Base-by-base conservation (phyloP, 2,797 vertebrate genomes). In the Sphaeramia orbicularis region DNA sequence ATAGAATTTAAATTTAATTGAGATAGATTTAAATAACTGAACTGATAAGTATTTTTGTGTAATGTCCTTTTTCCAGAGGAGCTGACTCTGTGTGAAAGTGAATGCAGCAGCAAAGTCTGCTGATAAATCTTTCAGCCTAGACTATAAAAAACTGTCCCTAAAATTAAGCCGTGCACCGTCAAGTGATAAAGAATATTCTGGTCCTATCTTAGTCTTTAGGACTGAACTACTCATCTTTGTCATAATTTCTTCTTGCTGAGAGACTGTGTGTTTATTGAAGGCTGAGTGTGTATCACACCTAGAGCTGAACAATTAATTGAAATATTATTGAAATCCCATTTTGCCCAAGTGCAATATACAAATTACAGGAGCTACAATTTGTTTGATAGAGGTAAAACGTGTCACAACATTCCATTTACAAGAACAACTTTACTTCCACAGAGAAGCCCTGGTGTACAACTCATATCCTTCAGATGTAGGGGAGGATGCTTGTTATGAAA, bases 91-190 rank as follows among this genome's bases (percentile, higher is more conserved):
- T 42, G 49, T 56, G 59, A 58, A 66, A 72, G 57, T 55, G 74
- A 85, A 83, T 71, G 71, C 59, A 44, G 78, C 37, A 18, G 57
- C 55, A 55, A 56, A 72, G 55, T 35, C 14, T 13, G 36, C 69
- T 76, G 76, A 77, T 89, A 76, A 86, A 87, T 88, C 71, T 85
- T 80, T 86, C 65, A 73, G 63, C 63, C 80, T 45, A 32, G 68
- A 82, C 78, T 80, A 66, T 85, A 85, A 83, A n/a, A 86, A 86
- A 87, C 56, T 55, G 65, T 77, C 77, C 74, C 71, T 84, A 84
- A 86, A 86, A 85, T 85, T 65, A 86, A 83, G 78, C 73, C 4
- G 1, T 52, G 55, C 66, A 58, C 68, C 38, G 47, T 73, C 68
- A 49, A 78, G 77, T 69, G 78, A 85, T 82, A 76, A 80, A 81